A percentile compares a stretch with the other conserved stretches of the same genome.
Conservation (phyloP, 2,888 invertebrate genomes). For the Germaria angustata region DNA sequence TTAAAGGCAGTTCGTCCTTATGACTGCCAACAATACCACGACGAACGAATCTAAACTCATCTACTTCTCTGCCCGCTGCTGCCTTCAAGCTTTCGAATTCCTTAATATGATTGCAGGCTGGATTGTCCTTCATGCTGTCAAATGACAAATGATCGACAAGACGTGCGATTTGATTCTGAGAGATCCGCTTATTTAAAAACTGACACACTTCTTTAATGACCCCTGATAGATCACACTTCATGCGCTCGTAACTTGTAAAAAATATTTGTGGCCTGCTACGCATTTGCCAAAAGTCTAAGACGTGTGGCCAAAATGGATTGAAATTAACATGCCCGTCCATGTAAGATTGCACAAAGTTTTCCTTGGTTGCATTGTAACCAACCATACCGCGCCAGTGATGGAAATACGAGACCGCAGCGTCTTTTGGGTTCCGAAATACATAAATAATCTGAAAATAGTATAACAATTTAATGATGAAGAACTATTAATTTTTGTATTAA, state of each 20-base stretch:
- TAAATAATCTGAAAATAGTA: slow-evolving; percentile 84
- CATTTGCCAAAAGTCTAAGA: slow-evolving; percentile 77
- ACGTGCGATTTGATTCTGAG: slow-evolving; percentile 69
- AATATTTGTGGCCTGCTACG: slow-evolving; percentile 74
- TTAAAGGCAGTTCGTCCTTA: slow-evolving; percentile 74
- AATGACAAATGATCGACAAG: slow-evolving; percentile 76
- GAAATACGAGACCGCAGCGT: slow-evolving; percentile 90
- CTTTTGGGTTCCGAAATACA: slow-evolving; percentile 91
- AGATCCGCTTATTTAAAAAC: slow-evolving; percentile 71
- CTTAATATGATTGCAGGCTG: slow-evolving; percentile 76
- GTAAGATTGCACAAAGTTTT: slow-evolving; percentile 76
- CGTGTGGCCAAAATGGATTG: slow-evolving; percentile 77
- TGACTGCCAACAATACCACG: slow-evolving; percentile 78
- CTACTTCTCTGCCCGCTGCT: slow-evolving; percentile 75
- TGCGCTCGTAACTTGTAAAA: slow-evolving; percentile 77
- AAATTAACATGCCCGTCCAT: slow-evolving; percentile 76
- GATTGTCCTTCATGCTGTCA: slow-evolving; percentile 78
- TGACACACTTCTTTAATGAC: slow-evolving; percentile 73
- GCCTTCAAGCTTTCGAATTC: slow-evolving; percentile 78
- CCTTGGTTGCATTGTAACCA: slow-evolving; percentile 75
- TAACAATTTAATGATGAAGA: background rate
- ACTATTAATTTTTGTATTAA: background rate
- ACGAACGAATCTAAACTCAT: slow-evolving; percentile 77
- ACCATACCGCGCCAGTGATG: slow-evolving; percentile 81
- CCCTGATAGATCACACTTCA: slow-evolving; percentile 73